A percentile compares a stretch with the other conserved stretches of the same genome.
Evolutionary conservation across 2,113 vertebrate genomes (phyloP).

Genomic region (Microcebus griseorufus): DNA sequence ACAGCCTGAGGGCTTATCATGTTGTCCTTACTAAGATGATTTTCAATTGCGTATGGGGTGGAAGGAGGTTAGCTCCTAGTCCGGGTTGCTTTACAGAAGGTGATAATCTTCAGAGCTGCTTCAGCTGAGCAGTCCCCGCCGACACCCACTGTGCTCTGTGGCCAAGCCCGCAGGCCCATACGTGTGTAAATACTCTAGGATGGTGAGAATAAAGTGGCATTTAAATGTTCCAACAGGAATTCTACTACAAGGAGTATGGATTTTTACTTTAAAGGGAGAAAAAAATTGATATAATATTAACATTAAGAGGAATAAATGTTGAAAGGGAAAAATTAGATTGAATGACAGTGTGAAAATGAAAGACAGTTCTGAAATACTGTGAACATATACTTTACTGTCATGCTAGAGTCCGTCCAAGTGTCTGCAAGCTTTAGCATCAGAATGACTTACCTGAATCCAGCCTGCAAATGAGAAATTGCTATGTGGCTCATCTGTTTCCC

Average conservation of each 20-base stretch:
- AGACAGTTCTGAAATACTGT: neutral
- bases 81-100: neutral
- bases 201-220: neutral
- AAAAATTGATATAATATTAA: neutral
- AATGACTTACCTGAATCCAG: neutral
- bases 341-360: neutral
- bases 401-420: neutral
- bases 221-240: neutral
- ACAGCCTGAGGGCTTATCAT: neutral
- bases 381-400: neutral
- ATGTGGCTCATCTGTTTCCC: neutral
- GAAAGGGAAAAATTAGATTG: neutral
- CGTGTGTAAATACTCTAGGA: neutral
- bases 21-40: neutral
- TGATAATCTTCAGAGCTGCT: neutral
- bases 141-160: neutral
- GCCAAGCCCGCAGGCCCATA: neutral
- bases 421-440: neutral
- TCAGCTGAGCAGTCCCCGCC: neutral
- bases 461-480: neutral
- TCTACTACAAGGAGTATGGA: neutral
- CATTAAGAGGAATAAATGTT: neutral
- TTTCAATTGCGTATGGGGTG: neutral
- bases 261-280: neutral
- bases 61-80: constrained; percentile 31